Evolutionary conservation across 2,113 vertebrate species (phyloP).

Genomic region (Urocynchramus pylzowi): DNA sequence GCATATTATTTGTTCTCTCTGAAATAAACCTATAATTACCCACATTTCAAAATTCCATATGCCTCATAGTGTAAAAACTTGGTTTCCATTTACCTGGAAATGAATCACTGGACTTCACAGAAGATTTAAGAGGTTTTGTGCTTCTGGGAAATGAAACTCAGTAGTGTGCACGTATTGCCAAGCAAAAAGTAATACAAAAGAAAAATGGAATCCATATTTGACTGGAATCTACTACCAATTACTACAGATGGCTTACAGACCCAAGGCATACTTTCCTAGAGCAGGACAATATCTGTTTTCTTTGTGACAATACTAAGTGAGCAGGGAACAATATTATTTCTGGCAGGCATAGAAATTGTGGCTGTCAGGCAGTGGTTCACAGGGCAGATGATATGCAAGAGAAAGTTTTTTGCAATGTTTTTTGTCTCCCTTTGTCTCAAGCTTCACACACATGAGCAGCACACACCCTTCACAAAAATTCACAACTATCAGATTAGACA

Average conservation of each 20-base stretch:
- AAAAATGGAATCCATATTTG: background rate
- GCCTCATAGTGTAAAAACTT: background rate
- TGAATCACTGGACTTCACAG: background rate
- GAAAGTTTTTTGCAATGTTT: background rate
- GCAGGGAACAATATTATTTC: background rate
- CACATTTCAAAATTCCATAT: background rate
- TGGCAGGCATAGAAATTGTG: background rate
- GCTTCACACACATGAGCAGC: background rate
- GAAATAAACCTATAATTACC: background rate
- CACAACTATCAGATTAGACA: background rate
- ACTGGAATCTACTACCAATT: background rate
- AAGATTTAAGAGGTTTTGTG: background rate
- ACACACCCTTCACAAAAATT: constrained; percentile 1
- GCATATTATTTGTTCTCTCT: background rate
- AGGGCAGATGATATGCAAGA: background rate
- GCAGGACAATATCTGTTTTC: background rate
- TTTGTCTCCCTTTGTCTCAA: background rate
- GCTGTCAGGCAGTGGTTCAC: background rate
- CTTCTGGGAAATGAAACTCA: constrained; percentile 1
- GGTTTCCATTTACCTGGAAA: constrained; percentile 13
- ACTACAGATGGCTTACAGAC: background rate
- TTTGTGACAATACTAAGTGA: background rate
- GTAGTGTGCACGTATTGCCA: background rate
- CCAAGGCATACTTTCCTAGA: background rate
- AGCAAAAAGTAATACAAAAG: background rate